A percentile compares a stretch with the other conserved stretches of the same genome.
Evolutionary conservation across 1,140 invertebrate species (phyloP).

Genomic region (Brachionus koreanus): DNA sequence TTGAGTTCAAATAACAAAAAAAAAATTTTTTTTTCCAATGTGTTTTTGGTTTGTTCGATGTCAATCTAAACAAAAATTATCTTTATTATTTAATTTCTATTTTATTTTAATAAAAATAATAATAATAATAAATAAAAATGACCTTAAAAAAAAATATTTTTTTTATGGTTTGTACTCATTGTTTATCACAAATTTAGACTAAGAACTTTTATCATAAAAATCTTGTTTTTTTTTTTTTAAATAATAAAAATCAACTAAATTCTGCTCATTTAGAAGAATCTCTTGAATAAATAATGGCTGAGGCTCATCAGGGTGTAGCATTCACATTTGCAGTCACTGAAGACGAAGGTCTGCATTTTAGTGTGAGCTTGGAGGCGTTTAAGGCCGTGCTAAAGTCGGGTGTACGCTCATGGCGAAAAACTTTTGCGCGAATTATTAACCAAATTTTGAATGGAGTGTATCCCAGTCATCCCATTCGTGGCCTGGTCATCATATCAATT

Average conservation of each 20-base stretch:
- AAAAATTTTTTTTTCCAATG: neutral
- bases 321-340: constrained; percentile 96
- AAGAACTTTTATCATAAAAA: neutral
- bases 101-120: neutral
- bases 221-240: neutral
- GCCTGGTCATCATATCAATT: constrained; percentile 74
- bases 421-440: constrained; percentile 61
- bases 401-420: constrained; percentile 8
- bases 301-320: constrained; percentile 94
- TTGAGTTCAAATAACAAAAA: neutral
- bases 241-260: neutral
- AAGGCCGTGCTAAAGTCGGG: constrained; percentile 21
- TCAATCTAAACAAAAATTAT: neutral
- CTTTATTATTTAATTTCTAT: neutral
- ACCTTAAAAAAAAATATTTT: neutral
- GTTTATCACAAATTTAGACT: neutral
- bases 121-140: neutral
- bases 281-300: constrained; percentile 71
- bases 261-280: neutral
- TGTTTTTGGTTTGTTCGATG: neutral
- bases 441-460: constrained; percentile 88
- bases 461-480: constrained; percentile 80
- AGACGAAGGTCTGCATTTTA: constrained; percentile 60
- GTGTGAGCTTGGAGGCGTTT: constrained; percentile 48
- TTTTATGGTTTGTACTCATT: neutral